Evolutionary conservation across 2,888 invertebrate genomes (phyloP), one percentile per base, ranked within the genome.

Genomic region (Emesis russula): DNA sequence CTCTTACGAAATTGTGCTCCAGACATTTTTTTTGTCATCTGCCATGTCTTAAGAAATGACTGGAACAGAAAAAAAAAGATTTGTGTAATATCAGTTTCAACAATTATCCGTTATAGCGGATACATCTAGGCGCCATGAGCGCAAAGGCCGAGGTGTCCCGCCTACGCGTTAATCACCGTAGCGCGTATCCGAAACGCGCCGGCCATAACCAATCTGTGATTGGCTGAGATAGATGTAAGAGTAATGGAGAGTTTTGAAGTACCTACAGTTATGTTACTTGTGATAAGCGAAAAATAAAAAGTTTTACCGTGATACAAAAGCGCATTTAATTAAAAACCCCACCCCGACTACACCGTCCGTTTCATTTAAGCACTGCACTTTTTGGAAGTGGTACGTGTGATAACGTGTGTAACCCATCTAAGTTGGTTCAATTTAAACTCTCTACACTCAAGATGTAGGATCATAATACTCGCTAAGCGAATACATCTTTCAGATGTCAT

Each of bases 81-180:
- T 53, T 53, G 53, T 53, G 53, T 53, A 53, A 53, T 53, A 53
- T 53, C 53, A 53, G 53, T 5, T 53, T 53, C 7, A 53, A 53
- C 53, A 53, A 53, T 53, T 53, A 53, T 53, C 53, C 13, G 53
- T 53, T 53, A 53, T 53, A 53, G 53, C 53, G 53, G 13, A 53
- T 53, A 53, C 53, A 53, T 53, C 53, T 53, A 53, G 53, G 53
- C 53, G 53, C 53, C 53, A 53, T 53, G 53, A 53, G 53, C 53
- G 44, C 44, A 44, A 44, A 44, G 11, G 44, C 44, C 44, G 44
- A 44, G 44, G 44, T 44, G 44, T 44, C 44, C 44, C 44, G 44
- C 44, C 44, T 44, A 44, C 44, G 44, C 44, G 44, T 44, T 44
- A 44, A 1, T 44, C 44, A 44, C 44, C 44, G 44, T 44, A 44